phyloP scores from a whole-genome alignment of 1,140 invertebrate genomes.

The Sycophaga agraensis region DNA sequence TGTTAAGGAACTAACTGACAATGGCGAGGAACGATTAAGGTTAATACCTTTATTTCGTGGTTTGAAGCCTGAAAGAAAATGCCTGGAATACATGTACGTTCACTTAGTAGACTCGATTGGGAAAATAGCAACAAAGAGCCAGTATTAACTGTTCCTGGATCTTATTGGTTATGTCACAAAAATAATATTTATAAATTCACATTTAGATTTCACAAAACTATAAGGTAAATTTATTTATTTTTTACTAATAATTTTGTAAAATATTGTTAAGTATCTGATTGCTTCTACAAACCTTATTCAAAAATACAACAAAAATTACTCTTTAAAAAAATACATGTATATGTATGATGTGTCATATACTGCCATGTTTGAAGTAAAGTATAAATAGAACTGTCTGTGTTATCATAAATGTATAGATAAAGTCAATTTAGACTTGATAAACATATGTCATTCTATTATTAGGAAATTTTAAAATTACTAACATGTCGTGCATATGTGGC shows the following conservation, averaged over 20 bases:
- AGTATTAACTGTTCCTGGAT: constrained; percentile 50
- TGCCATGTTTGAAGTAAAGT: too few species aligned
- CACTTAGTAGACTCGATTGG: constrained; percentile 49
- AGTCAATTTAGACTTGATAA: constrained; percentile 6
- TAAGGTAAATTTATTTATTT: constrained; percentile 38
- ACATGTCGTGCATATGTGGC: too few species aligned
- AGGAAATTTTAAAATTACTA: not conserved
- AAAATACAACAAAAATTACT: not conserved
- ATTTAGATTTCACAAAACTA: constrained; percentile 48
- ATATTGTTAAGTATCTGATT: not conserved
- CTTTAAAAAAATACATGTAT: not conserved
- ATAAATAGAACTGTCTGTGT: not conserved
- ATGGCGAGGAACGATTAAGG: constrained; percentile 40
- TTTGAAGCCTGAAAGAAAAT: constrained; percentile 52
- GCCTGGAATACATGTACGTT: constrained; percentile 57
- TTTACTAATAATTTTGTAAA: not conserved
- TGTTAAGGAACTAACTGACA: constrained; percentile 41
- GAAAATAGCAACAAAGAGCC: constrained; percentile 42
- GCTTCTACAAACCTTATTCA: not conserved
- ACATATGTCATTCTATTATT: not conserved
- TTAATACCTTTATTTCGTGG: constrained; percentile 51
- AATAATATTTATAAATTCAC: constrained; percentile 55
- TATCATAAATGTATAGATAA: constrained; percentile 12
- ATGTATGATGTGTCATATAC: not conserved
- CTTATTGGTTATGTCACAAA: constrained; percentile 54